phyloP scores from a whole-genome alignment of 2,113 vertebrate species.

The Saguinus midas region DNA sequence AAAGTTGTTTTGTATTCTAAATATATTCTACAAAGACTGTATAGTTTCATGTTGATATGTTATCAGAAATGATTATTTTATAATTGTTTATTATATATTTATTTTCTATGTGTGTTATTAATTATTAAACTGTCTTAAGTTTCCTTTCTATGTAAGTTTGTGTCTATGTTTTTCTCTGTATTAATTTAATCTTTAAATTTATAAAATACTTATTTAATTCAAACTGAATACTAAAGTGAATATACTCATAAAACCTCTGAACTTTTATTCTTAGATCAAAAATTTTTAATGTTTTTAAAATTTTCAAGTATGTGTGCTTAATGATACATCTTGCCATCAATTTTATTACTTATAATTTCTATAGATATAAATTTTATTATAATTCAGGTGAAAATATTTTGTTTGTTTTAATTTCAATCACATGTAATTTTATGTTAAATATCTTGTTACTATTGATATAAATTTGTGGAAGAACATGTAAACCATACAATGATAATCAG shows the following conservation, averaged over 20 bases:
- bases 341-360: neutral
- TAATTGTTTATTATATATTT: neutral
- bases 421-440: neutral
- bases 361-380: neutral
- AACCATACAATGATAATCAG: neutral
- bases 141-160: neutral
- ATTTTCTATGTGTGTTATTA: neutral
- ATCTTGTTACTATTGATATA: neutral
- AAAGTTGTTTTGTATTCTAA: neutral
- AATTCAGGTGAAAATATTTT: neutral
- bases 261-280: neutral
- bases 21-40: neutral
- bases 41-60: neutral
- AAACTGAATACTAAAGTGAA: neutral
- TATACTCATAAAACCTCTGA: neutral
- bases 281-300: too few species aligned
- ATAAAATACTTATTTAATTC: neutral
- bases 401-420: neutral
- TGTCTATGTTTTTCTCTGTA: neutral
- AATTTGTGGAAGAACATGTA: neutral
- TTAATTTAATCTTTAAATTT: neutral
- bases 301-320: too few species aligned
- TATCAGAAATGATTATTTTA: neutral
- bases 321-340: neutral
- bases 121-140: neutral